A percentile compares a stretch with the other conserved stretches of the same genome.
These are phyloP conservation scores for Pecten maximus DNA, from an alignment of 2,888 invertebrate genomes.

Conservation along the genomic window DNA sequence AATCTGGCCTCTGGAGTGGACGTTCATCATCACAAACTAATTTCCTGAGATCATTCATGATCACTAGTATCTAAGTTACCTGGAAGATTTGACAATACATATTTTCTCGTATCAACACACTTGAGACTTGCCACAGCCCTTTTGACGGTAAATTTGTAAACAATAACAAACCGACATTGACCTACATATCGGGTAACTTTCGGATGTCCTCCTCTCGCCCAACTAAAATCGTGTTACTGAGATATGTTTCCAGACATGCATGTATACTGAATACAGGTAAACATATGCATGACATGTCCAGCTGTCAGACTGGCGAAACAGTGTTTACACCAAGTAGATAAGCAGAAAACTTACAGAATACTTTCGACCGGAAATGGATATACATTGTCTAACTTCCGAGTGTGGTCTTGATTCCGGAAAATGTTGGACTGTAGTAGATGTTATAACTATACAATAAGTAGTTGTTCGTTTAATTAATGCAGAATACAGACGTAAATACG, in stretches of 20 bases:
- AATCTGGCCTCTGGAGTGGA: no score
- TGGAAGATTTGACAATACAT: not conserved
- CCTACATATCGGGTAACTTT: not conserved
- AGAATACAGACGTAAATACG: no score
- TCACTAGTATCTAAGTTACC: no score
- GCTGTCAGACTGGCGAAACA: not conserved
- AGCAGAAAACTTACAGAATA: not conserved
- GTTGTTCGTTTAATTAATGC: no score
- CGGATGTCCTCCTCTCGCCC: not conserved
- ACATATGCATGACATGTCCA: not conserved
- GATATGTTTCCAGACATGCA: not conserved
- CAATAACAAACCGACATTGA: conserved; percentile 14
- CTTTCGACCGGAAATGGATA: not conserved
- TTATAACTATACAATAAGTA: no score
- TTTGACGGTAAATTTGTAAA: not conserved
- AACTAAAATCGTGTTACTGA: not conserved
- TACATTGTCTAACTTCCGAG: not conserved
- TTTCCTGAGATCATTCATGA: no score
- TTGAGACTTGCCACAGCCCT: not conserved
- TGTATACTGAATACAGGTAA: not conserved
- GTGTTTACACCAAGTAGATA: not conserved
- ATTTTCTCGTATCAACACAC: not conserved
- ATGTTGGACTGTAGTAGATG: no score
- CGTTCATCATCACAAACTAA: no score
- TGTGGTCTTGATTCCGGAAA: not conserved